These are phyloP conservation scores for Atherinomorus stipes DNA, from an alignment of 2,113 vertebrate species.

Conservation along the genomic window DNA sequence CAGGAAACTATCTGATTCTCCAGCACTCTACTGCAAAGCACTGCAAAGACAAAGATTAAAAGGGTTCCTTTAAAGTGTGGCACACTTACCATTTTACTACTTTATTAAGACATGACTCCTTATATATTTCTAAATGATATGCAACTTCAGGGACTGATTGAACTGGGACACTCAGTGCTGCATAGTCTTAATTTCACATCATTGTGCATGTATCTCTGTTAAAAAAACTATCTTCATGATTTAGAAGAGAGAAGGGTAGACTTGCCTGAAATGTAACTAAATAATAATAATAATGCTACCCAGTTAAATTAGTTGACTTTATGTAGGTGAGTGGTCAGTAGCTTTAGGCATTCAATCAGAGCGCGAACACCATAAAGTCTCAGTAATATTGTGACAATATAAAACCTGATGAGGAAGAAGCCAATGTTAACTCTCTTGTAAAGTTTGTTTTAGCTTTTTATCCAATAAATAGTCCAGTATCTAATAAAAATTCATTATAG, in stretches of 20 bases:
- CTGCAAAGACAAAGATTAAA: too few relatives aligned
- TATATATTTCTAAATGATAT: slow-evolving; percentile 13
- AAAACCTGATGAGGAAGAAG: neutral
- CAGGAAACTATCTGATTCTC: too few relatives aligned
- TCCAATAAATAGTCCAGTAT: slow-evolving; percentile 17
- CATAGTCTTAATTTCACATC: neutral
- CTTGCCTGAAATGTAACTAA: too few relatives aligned
- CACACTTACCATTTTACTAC: too few relatives aligned
- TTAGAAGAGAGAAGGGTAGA: too few relatives aligned
- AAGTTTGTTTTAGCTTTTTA: slow-evolving; percentile 55
- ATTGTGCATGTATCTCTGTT: too few relatives aligned
- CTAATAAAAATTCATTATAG: neutral
- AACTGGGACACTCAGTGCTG: neutral
- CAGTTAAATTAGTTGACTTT: neutral
- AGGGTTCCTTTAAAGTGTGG: too few relatives aligned
- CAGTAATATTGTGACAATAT: neutral
- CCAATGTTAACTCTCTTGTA: neutral
- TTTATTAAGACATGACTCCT: neutral
- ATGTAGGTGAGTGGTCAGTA: neutral
- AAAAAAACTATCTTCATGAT: too few relatives aligned
- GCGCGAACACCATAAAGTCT: neutral
- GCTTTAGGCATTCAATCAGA: slow-evolving; percentile 1
- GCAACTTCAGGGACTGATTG: neutral
- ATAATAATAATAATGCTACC: neutral
- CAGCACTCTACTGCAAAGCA: too few relatives aligned